phyloP scores from a whole-genome alignment of 2,113 vertebrate species.

The Gambusia affinis region DNA sequence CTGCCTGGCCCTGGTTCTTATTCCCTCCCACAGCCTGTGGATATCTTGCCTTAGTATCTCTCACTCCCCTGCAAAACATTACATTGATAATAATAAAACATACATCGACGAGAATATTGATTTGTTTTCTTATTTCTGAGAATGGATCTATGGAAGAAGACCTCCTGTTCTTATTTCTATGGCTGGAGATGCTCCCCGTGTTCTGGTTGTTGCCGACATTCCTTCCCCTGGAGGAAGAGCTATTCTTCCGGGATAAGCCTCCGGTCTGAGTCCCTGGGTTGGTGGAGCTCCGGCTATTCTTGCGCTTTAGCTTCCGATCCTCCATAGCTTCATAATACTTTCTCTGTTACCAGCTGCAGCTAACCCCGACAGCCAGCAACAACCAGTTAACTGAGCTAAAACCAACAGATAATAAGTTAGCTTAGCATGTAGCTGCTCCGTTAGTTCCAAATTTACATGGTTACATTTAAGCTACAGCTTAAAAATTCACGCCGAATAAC shows the following conservation, averaged over 20 bases:
- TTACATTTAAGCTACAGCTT: not conserved
- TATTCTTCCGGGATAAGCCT: conserved; percentile 54
- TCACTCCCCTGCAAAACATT: conserved; percentile 74
- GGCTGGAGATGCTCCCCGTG: conserved; percentile 81
- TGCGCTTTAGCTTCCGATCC: conserved; percentile 91
- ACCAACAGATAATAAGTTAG: conserved; percentile 18
- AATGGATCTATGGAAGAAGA: conserved; percentile 31
- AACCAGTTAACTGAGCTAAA: no score
- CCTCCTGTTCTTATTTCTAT: conserved; percentile 89
- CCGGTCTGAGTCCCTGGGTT: conserved; percentile 70
- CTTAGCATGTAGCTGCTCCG: conserved; percentile 1
- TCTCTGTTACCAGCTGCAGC: not conserved
- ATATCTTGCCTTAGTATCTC: conserved; percentile 86
- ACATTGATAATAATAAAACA: not conserved
- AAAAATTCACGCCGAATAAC: not conserved
- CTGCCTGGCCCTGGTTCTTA: conserved; percentile 79
- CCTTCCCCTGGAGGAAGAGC: conserved; percentile 78
- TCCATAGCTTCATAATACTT: conserved; percentile 84
- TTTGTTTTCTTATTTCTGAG: not conserved
- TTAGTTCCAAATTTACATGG: not conserved
- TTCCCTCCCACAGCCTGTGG: conserved; percentile 52
- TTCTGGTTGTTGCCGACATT: conserved; percentile 83
- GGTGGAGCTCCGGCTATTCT: conserved; percentile 86
- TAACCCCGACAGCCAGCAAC: not conserved
- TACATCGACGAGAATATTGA: not conserved